phyloP scores from a whole-genome alignment of 1,140 invertebrate species.

The Danaus melanippus region DNA sequence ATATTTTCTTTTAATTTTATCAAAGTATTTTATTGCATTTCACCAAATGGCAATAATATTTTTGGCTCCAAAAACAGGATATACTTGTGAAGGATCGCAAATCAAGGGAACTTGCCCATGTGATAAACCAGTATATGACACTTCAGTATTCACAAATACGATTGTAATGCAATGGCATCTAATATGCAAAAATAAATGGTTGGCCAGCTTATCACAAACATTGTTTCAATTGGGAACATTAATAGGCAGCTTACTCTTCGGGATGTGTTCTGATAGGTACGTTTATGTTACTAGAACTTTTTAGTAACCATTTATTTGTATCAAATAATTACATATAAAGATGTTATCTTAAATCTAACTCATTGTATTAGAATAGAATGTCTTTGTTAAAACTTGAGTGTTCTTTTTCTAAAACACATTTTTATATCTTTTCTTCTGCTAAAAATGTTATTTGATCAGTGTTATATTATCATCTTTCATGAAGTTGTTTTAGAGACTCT shows the following conservation, averaged over 20 bases:
- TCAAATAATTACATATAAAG: not conserved
- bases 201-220: slow-evolving; percentile 79
- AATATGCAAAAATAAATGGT: slow-evolving; percentile 76
- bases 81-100: slow-evolving; percentile 50
- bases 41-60: slow-evolving; percentile 79
- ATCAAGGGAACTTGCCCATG: slow-evolving; percentile 68
- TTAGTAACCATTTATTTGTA: too few species aligned
- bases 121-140: slow-evolving; percentile 73
- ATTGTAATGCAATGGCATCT: slow-evolving; percentile 83
- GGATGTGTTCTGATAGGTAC: slow-evolving; percentile 67
- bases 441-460: too few species aligned
- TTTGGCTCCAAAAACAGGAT: slow-evolving; percentile 73
- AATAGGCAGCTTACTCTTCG: slow-evolving; percentile 61
- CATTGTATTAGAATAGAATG: too few species aligned
- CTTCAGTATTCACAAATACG: slow-evolving; percentile 77
- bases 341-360: not conserved
- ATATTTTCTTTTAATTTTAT: slow-evolving; percentile 75
- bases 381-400: too few species aligned
- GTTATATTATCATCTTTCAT: too few species aligned
- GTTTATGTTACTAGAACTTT: too few species aligned
- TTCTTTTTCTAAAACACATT: too few species aligned
- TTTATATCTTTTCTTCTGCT: too few species aligned
- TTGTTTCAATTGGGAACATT: slow-evolving; percentile 63
- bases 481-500: too few species aligned
- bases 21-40: slow-evolving; percentile 81